Percentiles rank a stretch among this genome's conserved stretches.
Conservation (phyloP, 1,140 invertebrate genomes). For the Drosophila saltans region DNA sequence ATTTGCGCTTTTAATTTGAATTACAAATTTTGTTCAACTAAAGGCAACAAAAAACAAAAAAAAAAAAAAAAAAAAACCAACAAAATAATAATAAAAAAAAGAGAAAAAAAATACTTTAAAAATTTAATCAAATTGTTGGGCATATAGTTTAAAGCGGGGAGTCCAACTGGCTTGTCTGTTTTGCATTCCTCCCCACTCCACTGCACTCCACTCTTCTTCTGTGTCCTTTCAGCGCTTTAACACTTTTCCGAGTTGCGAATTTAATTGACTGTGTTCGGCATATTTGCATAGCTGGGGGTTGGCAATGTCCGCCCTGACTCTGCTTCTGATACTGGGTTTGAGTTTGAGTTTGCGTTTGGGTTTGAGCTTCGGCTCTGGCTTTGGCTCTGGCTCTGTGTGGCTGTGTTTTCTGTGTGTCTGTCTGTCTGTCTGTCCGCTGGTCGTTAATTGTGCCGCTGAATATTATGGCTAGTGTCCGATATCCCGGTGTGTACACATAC, state of each 20-base stretch:
- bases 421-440: no score
- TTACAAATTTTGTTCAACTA: conserved; percentile 75
- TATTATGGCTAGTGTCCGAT: conserved; percentile 65
- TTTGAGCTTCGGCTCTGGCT: background rate
- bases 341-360: background rate
- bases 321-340: background rate
- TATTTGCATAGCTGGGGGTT: conserved; percentile 43
- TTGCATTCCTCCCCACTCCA: background rate
- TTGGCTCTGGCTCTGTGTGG: background rate
- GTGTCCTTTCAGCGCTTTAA: conserved; percentile 63
- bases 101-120: conserved; percentile 13
- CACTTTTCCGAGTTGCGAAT: conserved; percentile 65
- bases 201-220: background rate
- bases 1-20: conserved; percentile 80
- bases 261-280: conserved; percentile 74
- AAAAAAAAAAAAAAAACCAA: conserved; percentile 1
- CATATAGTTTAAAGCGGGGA: conserved; percentile 53
- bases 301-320: background rate
- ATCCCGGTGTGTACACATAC: conserved; percentile 19
- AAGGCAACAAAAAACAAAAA: conserved; percentile 28
- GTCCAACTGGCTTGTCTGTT: conserved; percentile 14
- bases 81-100: background rate
- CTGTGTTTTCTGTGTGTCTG: background rate
- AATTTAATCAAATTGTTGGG: conserved; percentile 75
- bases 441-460: conserved; percentile 73